These are phyloP conservation scores for Oxytorus armatus DNA, from an alignment of 2,888 invertebrate genomes.

Conservation along the genomic window DNA sequence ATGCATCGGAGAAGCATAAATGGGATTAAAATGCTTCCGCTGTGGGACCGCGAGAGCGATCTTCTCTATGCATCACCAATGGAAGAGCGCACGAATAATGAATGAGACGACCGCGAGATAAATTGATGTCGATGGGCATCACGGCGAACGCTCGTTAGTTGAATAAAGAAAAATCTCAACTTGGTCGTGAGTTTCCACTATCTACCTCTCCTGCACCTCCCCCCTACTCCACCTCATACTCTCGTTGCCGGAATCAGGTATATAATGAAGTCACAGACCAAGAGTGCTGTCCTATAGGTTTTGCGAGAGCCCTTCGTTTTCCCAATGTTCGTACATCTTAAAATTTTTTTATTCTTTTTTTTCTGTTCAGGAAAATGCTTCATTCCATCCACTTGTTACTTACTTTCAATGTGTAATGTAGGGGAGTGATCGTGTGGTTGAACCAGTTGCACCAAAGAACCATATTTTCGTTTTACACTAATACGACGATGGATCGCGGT, in stretches of 20 bases:
- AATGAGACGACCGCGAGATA: constrained; percentile 59
- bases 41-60: constrained; percentile 12
- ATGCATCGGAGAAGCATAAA: background rate
- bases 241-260: constrained; percentile 23
- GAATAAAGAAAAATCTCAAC: constrained; percentile 62
- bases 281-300: constrained; percentile 34
- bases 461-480: no score
- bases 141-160: constrained; percentile 60
- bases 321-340: constrained; percentile 24
- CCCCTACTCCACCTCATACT: constrained; percentile 1
- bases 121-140: constrained; percentile 62
- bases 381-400: no score
- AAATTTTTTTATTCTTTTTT: constrained; percentile 4
- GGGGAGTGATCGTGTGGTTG: no score
- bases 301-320: constrained; percentile 16
- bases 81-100: constrained; percentile 48
- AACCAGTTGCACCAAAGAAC: no score
- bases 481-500: no score
- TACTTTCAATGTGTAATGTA: no score
- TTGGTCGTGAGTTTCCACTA: constrained; percentile 20
- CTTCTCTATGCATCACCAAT: constrained; percentile 15
- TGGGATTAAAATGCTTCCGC: constrained; percentile 21
- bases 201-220: constrained; percentile 27
- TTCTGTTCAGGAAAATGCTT: background rate
- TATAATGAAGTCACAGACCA: constrained; percentile 33